Evolutionary conservation across 2,888 invertebrate genomes (phyloP).

Genomic region (Heliconius erato): DNA sequence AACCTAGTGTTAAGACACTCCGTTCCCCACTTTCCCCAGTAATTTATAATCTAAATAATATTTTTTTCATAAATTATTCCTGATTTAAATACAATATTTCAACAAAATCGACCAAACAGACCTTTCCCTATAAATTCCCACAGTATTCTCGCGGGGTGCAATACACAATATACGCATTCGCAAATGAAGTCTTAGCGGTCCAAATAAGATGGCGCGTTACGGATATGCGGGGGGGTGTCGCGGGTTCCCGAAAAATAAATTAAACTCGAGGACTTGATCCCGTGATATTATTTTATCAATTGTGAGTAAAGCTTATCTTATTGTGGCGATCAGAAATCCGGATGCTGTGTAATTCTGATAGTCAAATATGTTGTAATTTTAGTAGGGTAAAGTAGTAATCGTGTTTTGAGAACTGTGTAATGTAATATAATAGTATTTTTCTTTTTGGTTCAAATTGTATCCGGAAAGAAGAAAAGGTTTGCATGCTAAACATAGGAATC

Average conservation of each 20-base stretch:
- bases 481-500: background rate
- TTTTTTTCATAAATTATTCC: background rate
- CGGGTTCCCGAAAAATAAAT: slow-evolving; percentile 73
- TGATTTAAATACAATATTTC: background rate
- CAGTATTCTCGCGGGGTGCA: slow-evolving; percentile 22
- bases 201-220: slow-evolving; percentile 50
- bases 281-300: slow-evolving; percentile 80
- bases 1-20: too few species aligned
- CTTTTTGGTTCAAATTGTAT: too few species aligned
- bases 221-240: slow-evolving; percentile 47
- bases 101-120: background rate
- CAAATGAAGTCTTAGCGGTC: slow-evolving; percentile 57
- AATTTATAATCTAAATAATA: background rate
- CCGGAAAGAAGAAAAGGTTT: background rate
- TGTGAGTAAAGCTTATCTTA: slow-evolving; percentile 61
- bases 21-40: too few species aligned
- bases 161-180: slow-evolving; percentile 34
- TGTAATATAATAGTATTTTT: background rate
- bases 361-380: background rate
- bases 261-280: slow-evolving; percentile 79
- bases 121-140: background rate
- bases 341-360: slow-evolving; percentile 3
- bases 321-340: slow-evolving; percentile 47
- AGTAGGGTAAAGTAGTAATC: too few species aligned
- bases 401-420: too few species aligned